Base-by-base conservation (phyloP, 35 echinoderm and acorn worm species). In the Diadema setosum region DNA sequence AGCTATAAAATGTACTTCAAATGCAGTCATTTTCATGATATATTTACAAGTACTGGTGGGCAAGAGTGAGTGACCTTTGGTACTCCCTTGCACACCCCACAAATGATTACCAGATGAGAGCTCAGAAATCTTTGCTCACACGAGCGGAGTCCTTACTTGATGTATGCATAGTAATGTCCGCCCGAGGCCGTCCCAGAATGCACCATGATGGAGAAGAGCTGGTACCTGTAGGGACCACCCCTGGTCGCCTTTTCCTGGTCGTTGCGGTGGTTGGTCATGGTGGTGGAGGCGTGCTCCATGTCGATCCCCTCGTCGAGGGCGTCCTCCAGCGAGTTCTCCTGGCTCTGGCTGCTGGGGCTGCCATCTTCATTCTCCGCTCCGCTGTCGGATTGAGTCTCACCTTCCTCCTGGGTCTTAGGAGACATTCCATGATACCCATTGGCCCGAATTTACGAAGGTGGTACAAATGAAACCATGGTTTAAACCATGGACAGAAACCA, bases 81-180 rank as follows among this genome's bases (percentile, higher is more conserved):
- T n/a, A n/a, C n/a, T n/a, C n/a, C 17, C 0, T n/a, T n/a, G n/a
- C n/a, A n/a, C n/a, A n/a, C n/a, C n/a, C n/a, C n/a, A n/a, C n/a
- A n/a, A n/a, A n/a, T n/a, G n/a, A n/a, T n/a, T n/a, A n/a, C n/a
- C n/a, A n/a, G n/a, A n/a, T n/a, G n/a, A n/a, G n/a, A n/a, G n/a
- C n/a, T n/a, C n/a, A n/a, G n/a, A n/a, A n/a, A n/a, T n/a, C n/a
- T n/a, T n/a, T n/a, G n/a, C n/a, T n/a, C n/a, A n/a, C n/a, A n/a
- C n/a, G n/a, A n/a, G n/a, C n/a, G n/a, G n/a, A n/a, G 37, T 67
- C 37, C 63, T 67, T 70, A 98, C 96, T 93, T 94, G 45, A 98
- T 98, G 56, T 98, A 98, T 91, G 96, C 96, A 90, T 98, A 98
- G 85, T 98, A 98, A 83, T 98, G 96, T 70, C 96, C 96, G 4